Evolutionary conservation across 1,140 invertebrate species (phyloP).

Genomic region (Brachionus manjavacas): DNA sequence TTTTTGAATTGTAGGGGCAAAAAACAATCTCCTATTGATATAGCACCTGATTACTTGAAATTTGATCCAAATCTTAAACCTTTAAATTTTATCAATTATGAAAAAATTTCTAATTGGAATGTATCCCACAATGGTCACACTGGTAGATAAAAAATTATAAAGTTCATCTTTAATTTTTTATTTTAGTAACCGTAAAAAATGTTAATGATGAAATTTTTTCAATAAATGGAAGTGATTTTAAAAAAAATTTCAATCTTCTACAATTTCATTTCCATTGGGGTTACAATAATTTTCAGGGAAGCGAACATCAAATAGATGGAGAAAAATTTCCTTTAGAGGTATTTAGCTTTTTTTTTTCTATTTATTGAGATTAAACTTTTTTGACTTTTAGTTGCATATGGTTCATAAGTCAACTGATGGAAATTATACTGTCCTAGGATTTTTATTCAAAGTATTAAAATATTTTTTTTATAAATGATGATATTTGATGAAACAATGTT

Average conservation of each 20-base stretch:
- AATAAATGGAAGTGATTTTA: slow-evolving; percentile 17
- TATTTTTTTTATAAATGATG: no score
- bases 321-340: slow-evolving; percentile 41
- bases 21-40: slow-evolving; percentile 40
- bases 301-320: slow-evolving; percentile 7
- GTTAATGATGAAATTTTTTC: background rate
- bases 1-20: slow-evolving; percentile 44
- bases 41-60: slow-evolving; percentile 43
- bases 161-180: background rate
- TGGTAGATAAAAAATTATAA: background rate
- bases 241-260: background rate
- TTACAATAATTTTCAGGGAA: slow-evolving; percentile 40
- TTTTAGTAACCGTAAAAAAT: background rate
- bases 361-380: background rate
- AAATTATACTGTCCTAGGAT: slow-evolving; percentile 27
- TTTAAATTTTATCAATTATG: slow-evolving; percentile 45
- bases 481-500: no score
- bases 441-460: slow-evolving; percentile 2
- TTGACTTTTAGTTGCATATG: background rate
- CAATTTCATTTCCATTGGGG: slow-evolving; percentile 43
- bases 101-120: slow-evolving; percentile 42
- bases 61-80: slow-evolving; percentile 45
- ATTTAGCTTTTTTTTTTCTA: background rate
- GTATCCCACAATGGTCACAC: slow-evolving; percentile 47
- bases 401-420: slow-evolving; percentile 27